Evolutionary conservation across 2,888 invertebrate species (phyloP).

Genomic region (Acanthosepion esculentum): DNA sequence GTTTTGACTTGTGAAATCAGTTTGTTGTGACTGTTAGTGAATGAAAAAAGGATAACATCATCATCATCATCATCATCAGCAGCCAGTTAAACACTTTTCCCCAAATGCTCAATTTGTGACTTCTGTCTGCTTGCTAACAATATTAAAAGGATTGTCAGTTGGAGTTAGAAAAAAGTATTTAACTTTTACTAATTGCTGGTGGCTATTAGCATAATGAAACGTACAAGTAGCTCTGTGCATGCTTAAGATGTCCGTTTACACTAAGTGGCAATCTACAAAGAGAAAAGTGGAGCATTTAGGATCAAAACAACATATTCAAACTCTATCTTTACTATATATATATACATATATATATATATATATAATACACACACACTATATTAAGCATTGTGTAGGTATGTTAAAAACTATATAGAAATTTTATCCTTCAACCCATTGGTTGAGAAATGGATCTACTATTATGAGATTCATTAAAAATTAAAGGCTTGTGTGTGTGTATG

Average conservation of each 20-base stretch:
- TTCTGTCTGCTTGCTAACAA: conserved; percentile 10
- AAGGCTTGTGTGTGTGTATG: too few relatives aligned
- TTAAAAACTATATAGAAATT: too few relatives aligned
- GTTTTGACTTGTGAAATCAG: background rate
- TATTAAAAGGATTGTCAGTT: background rate
- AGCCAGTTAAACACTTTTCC: too few relatives aligned
- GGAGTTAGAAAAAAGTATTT: conserved; percentile 6
- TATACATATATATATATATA: too few relatives aligned
- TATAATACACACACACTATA: too few relatives aligned
- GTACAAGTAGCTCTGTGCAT: background rate
- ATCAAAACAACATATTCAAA: background rate
- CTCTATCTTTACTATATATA: background rate
- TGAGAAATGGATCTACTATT: too few relatives aligned
- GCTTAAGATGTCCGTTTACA: background rate
- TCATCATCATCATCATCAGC: too few relatives aligned
- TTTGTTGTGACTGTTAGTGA: background rate
- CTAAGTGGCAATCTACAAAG: background rate
- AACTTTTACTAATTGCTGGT: background rate
- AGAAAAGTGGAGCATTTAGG: background rate
- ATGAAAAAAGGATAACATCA: background rate
- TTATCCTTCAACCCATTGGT: too few relatives aligned
- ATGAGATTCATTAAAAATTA: too few relatives aligned
- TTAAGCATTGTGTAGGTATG: too few relatives aligned
- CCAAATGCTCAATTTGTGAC: background rate
- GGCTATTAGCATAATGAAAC: background rate